Base-by-base conservation (phyloP, 2,888 invertebrate genomes). In the Nezara viridula region DNA sequence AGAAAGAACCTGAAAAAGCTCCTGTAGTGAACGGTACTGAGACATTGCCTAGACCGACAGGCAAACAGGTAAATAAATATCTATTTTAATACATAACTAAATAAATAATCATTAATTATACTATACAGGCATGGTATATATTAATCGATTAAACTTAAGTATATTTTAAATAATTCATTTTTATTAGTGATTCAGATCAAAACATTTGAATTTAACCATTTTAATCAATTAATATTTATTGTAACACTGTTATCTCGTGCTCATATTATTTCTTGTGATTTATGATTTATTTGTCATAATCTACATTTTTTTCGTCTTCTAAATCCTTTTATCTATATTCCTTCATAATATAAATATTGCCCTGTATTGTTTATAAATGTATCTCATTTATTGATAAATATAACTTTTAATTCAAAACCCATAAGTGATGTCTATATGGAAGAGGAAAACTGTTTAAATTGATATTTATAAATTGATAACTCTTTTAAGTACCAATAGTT, bases 21-120 rank as follows among this genome's bases (percentile, higher is more conserved):
- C 94, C 95, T 90, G 94, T 94, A 89, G 94, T 94, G 91, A 94
- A 94, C 92, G 94, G 94, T 91, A 94, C 94, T 90, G 95, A 95
- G 92, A 95, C 94, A 60, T 92, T 94, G 91, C 94, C 94, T 66
- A 93, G 94, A 91, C 91, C 90, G n/a, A 93, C 94, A 90, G 94
- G 94, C 91, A 95, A 94, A 93, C 94, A 94, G 94, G 94, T 94
- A 93, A 91, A 24, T 50, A 50, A 19, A 85, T 37, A 44, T 44
- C 10, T 44, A 12, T 37, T 5, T 21, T 19, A 14, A 40, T 77
- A 40, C 40, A 40, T 12, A 44, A 24, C 40, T 77, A 37, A 37
- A 16, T 37, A 5, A 7, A 77, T 77, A 4, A 40, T 12, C 24
- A 24, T 37, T 40, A 77, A 77, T 77, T 24, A 40, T 77, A 21